Percentiles rank a stretch among this genome's conserved stretches.
Conservation (phyloP, 2,113 vertebrate genomes). For the Hyaena hyaena region DNA sequence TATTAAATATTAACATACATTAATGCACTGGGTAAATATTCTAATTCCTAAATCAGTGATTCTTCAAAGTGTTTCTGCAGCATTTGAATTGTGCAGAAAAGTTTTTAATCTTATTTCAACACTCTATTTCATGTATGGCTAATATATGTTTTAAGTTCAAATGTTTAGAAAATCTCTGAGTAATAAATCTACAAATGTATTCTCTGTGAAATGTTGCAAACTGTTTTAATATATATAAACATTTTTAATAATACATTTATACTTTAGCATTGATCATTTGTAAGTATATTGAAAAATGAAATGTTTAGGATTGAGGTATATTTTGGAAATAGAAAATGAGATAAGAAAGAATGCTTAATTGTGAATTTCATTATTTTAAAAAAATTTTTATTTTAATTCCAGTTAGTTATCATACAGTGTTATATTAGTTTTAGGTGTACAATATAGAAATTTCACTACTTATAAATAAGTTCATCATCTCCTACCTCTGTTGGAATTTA, state of each 20-base stretch:
- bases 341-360: slow-evolving; percentile 61
- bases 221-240: slow-evolving; percentile 54
- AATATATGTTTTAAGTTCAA: slow-evolving; percentile 10
- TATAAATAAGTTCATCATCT: slow-evolving; percentile 64
- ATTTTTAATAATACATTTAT: slow-evolving; percentile 56
- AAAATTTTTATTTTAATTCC: neutral
- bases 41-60: slow-evolving; percentile 72
- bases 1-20: slow-evolving; percentile 68
- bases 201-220: neutral
- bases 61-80: slow-evolving; percentile 56
- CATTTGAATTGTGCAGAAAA: slow-evolving; percentile 47
- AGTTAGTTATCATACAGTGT: neutral
- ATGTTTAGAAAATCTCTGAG: slow-evolving; percentile 31
- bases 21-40: slow-evolving; percentile 61
- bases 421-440: neutral
- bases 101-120: slow-evolving; percentile 44
- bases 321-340: slow-evolving; percentile 71
- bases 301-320: slow-evolving; percentile 61
- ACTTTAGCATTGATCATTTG: slow-evolving; percentile 55
- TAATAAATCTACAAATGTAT: neutral
- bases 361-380: slow-evolving; percentile 60
- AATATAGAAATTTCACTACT: neutral
- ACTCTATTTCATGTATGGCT: neutral
- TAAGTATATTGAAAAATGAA: slow-evolving; percentile 54
- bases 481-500: slow-evolving; percentile 69